Base-by-base conservation (phyloP, 2,888 invertebrate genomes). In the Margaritifera margaritifera region DNA sequence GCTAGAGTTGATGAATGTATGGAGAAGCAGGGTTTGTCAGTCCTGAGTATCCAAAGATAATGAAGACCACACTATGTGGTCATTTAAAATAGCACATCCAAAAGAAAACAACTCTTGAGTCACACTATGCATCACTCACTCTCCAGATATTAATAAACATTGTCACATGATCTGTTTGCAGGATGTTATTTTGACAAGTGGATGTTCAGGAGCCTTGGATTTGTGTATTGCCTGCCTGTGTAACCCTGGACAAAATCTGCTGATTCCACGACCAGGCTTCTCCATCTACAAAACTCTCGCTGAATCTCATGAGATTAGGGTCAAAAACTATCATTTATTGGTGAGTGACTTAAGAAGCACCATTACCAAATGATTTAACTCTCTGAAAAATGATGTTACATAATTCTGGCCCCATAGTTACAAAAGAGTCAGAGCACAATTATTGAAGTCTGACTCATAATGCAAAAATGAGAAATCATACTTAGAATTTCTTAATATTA, bases 131-230 rank as follows among this genome's bases (percentile, higher is more conserved):
- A 58, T 20, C 25, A 58, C 25, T 20, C 22, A 22, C 20, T 24
- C 18, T 64, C 42, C 31, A 55, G 27, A 31, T 56, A 64, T 64
- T 51, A n/a, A 55, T 31, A n/a, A 15, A 22, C 19, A 27, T 24
- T 58, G 25, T 11, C 18, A 57, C 19, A 58, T 27, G 6, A 24
- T 42, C 42, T 18, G 18, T 60, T 75, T 79, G 15, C 78, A 94
- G 91, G 97, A 99, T 89, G 94, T 99, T 19, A 92, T 99, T 66
- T 92, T 99, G 67, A 96, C 97, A 89, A 96, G 96, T 86, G 99
- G 99, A 42, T 98, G 98, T 88, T 99, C 98, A 0, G 95, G 97
- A 80, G 95, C 99, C 0, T 91, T 99, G 80, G 99, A 99, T 87
- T 92, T 98, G 81, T 96, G 95, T 88, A 96, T 99, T 82, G 93